phyloP scores from a whole-genome alignment of 2,888 invertebrate genomes.

The Sisyra nigra region DNA sequence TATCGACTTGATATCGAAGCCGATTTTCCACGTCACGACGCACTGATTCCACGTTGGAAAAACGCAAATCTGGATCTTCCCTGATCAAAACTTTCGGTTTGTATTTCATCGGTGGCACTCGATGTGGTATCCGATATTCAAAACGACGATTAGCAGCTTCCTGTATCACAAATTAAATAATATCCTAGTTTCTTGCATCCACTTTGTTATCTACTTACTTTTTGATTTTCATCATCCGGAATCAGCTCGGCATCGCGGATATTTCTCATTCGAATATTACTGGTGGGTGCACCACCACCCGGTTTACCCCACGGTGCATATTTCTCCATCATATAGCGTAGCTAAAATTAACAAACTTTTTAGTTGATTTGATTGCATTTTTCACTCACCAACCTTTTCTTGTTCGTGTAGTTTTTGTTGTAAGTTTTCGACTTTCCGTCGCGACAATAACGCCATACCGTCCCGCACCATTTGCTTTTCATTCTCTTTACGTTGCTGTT shows the following conservation, averaged over 20 bases:
- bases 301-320: conserved; percentile 69
- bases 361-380: not conserved
- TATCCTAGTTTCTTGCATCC: conserved; percentile 16
- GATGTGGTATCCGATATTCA: conserved; percentile 19
- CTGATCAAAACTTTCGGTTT: conserved; percentile 23
- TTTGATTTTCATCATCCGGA: conserved; percentile 24
- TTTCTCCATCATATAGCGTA: conserved; percentile 48
- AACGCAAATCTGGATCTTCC: conserved; percentile 48
- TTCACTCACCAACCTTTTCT: conserved; percentile 18
- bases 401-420: conserved; percentile 21
- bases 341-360: conserved; percentile 19
- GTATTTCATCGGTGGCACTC: conserved; percentile 25
- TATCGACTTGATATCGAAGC: conserved; percentile 44
- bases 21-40: conserved; percentile 52
- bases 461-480: not conserved
- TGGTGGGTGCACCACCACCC: conserved; percentile 57
- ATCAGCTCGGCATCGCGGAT: conserved; percentile 47
- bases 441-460: not conserved
- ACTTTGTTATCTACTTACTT: no score
- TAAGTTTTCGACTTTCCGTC: not conserved
- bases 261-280: conserved; percentile 45
- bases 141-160: conserved; percentile 20
- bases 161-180: conserved; percentile 13
- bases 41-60: conserved; percentile 38
- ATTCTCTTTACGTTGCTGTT: no score